Evolutionary conservation across 2,113 vertebrate genomes (phyloP).

Genomic region (Diadophis punctatus): DNA sequence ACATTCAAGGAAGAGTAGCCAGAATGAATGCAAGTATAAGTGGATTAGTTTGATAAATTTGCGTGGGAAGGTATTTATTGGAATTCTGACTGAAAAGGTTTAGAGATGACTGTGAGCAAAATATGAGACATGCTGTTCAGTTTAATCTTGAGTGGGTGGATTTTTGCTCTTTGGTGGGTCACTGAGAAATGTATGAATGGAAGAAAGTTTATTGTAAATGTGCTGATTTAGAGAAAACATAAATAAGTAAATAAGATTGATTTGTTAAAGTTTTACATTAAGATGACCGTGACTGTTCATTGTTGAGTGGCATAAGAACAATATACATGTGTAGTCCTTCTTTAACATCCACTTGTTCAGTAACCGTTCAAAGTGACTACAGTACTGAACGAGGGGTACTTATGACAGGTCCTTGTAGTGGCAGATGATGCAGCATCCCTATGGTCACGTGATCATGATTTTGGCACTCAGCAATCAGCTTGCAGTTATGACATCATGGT

Average conservation of each 20-base stretch:
- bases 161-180: background rate
- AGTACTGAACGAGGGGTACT: background rate
- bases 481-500: background rate
- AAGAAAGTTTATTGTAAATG: background rate
- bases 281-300: background rate
- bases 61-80: background rate
- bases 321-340: background rate
- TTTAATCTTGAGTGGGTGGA: background rate
- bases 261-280: background rate
- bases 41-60: background rate
- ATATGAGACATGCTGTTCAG: background rate
- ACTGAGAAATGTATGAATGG: background rate
- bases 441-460: background rate
- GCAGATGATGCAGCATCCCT: background rate
- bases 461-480: background rate
- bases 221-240: background rate
- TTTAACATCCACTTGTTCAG: background rate
- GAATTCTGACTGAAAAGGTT: background rate
- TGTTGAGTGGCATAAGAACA: background rate
- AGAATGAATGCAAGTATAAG: background rate
- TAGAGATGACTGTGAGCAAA: background rate
- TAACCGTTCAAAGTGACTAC: background rate
- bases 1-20: background rate
- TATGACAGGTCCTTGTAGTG: background rate
- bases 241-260: background rate